phyloP scores from a whole-genome alignment of 2,113 vertebrate species.

The Pseudorhombus dupliciocellatus region DNA sequence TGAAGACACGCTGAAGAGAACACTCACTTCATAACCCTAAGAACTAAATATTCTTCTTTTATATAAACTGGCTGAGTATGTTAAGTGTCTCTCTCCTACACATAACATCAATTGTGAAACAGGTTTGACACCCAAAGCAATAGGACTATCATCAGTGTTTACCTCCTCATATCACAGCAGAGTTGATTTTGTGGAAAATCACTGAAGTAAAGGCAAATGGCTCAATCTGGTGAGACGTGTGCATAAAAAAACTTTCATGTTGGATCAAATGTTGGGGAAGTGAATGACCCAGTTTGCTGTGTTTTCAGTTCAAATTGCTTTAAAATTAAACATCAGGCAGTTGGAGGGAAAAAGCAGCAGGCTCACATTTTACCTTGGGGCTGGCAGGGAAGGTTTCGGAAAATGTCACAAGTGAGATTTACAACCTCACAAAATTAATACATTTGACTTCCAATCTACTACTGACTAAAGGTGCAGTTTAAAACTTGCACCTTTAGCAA shows the following conservation, averaged over 20 bases:
- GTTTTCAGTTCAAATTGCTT: background rate
- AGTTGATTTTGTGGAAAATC: background rate
- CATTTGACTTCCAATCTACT: no score
- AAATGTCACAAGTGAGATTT: no score
- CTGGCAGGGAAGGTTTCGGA: no score
- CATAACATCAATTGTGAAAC: no score
- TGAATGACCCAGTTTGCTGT: constrained; percentile 2
- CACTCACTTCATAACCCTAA: background rate
- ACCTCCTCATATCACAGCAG: background rate
- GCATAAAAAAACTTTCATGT: background rate
- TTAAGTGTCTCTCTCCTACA: background rate
- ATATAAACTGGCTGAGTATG: background rate
- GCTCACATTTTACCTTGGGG: background rate
- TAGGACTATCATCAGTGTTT: background rate
- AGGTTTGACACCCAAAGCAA: background rate
- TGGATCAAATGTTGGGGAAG: background rate
- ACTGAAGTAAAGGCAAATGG: background rate
- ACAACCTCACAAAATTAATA: no score
- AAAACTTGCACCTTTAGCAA: background rate
- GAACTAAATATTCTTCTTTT: no score
- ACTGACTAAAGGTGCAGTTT: background rate
- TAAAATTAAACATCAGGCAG: background rate
- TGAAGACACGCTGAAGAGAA: constrained; percentile 38
- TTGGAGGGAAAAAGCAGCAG: background rate
- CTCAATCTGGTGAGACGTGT: constrained; percentile 1